Percentiles rank a stretch among this genome's conserved stretches.
Conservation (phyloP, 92 coral and sea anemone species). For the Porites lobata region DNA sequence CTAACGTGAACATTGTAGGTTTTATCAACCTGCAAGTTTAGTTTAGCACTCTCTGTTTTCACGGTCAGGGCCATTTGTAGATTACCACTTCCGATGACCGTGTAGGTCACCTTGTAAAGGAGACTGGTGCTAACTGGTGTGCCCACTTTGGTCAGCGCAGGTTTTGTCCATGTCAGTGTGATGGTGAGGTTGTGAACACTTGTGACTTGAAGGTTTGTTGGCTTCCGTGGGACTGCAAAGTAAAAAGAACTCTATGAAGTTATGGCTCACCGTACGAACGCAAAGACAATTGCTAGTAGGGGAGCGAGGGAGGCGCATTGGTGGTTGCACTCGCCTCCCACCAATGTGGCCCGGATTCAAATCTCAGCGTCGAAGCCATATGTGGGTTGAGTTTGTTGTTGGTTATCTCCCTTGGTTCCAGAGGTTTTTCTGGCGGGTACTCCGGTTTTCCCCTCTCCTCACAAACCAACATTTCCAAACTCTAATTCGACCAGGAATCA, state of each 20-base stretch:
- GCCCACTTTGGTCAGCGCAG: constrained; percentile 15
- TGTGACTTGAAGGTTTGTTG: constrained; percentile 28
- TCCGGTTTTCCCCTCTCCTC: no score
- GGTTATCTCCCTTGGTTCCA: no score
- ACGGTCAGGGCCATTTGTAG: neutral
- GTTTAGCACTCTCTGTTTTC: constrained; percentile 8
- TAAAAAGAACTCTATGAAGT: neutral
- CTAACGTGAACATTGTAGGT: constrained; percentile 16
- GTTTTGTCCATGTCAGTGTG: constrained; percentile 33
- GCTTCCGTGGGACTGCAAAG: constrained; percentile 13
- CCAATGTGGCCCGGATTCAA: no score
- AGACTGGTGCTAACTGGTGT: neutral
- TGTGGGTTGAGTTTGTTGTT: no score
- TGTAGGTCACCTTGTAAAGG: neutral
- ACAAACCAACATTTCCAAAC: no score
- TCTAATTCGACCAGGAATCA: no score
- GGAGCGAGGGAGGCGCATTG: no score
- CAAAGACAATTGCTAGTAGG: no score
- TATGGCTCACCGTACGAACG: no score
- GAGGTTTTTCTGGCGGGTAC: no score
- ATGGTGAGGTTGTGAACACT: constrained; percentile 3
- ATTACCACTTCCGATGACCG: neutral
- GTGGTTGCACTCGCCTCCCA: no score
- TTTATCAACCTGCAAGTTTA: neutral
- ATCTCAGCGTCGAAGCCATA: no score